Conservation (phyloP, 2,888 invertebrate genomes). For the Phalera bucephala region DNA sequence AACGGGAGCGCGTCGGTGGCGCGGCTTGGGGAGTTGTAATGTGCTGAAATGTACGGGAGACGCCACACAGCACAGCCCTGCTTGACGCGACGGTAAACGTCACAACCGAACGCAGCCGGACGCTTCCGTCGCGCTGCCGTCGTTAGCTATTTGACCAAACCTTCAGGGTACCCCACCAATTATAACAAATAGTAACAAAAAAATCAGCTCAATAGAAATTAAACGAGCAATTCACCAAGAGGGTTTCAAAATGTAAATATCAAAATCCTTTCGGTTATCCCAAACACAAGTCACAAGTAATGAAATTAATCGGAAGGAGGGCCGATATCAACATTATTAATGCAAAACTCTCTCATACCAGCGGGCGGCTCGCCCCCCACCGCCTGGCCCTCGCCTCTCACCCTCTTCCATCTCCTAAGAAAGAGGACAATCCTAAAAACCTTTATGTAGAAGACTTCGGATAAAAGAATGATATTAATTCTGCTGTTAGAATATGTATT, state of each 20-base stretch:
- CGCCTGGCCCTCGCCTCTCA: conserved; percentile 30
- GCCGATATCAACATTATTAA: conserved; percentile 81
- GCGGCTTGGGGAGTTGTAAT: no score
- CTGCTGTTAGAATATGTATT: neutral
- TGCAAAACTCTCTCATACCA: conserved; percentile 66
- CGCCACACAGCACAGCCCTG: no score
- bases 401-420: conserved; percentile 52
- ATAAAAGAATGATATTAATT: conserved; percentile 1
- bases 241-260: conserved; percentile 20
- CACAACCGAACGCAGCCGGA: no score
- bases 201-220: no score
- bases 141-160: no score
- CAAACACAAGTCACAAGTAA: conserved; percentile 67
- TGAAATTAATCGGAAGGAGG: conserved; percentile 77
- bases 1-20: no score
- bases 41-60: no score
- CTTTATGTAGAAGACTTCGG: conserved; percentile 8
- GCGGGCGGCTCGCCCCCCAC: conserved; percentile 29
- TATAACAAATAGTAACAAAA: no score
- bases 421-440: conserved; percentile 49
- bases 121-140: no score
- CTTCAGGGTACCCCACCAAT: no score
- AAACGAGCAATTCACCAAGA: no score
- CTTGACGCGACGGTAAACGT: no score
- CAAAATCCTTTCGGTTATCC: conserved; percentile 41